Evolutionary conservation across 1,140 invertebrate species (phyloP), one percentile per base, ranked within the genome.

Genomic region (Cyrtorhinus lividipennis): DNA sequence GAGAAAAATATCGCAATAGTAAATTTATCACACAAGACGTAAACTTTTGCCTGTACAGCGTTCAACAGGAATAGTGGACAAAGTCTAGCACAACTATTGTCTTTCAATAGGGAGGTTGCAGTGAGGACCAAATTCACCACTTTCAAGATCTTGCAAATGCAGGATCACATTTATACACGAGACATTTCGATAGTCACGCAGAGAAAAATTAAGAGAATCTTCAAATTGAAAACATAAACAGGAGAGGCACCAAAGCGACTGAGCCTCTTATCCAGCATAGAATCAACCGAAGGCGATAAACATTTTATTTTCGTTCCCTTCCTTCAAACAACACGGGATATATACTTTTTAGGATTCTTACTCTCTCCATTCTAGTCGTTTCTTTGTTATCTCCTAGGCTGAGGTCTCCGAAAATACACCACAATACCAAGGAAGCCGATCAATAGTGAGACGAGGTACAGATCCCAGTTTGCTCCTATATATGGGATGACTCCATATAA

Each of bases 401-500:
- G 67, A n/a, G 65, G 67, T 30, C 67, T 25, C 20, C 67, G 63
- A 24, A 68, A 66, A 71, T 90, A 90, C 62, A 91, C 80, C 0
- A 94, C 80, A 5, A 88, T 74, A 23, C 86, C 92, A 56, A 98
- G 76, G 20, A 92, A 73, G n/a, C 87, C 80, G 1, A 88, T 83
- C 13, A 96, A 76, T 23, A 86, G 74, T 56, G 87, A 88, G 61
- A 96, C 89, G 62, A 96, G 76, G 74, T 95, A 96, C 13, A 96
- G 76, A 74, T 97, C 94, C 94, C 94, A 98, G 73, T 95, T 90
- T 48, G 86, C 85, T 24, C 87, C 84, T 12, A 95, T 76, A 24
- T 81, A 74, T 62, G 82, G 79, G 63, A 84, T 81, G 38, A 86
- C 73, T 67, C 85, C 79, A 62, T 88, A 76, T 10, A 86, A 72